Percentiles rank a stretch among this genome's conserved stretches.
These are phyloP conservation scores for Calonectris borealis DNA, from an alignment of 2,113 vertebrate species.

Conservation along the genomic window DNA sequence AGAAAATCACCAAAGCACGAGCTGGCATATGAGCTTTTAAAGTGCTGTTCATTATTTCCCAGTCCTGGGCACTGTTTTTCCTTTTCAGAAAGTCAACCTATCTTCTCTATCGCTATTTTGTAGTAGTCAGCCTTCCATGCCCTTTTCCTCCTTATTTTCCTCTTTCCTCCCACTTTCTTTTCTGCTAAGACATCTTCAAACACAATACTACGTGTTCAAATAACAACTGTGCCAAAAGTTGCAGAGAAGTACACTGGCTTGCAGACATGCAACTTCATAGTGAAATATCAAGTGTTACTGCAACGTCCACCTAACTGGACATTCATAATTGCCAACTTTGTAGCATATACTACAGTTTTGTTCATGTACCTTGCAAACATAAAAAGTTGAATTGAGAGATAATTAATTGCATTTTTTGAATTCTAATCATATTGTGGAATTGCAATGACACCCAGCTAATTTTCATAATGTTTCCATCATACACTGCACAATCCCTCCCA, in stretches of 20 bases:
- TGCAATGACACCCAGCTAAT: background rate
- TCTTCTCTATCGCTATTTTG: background rate
- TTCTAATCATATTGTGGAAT: background rate
- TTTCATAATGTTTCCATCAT: background rate
- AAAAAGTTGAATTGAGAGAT: background rate
- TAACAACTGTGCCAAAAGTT: background rate
- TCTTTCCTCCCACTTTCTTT: background rate
- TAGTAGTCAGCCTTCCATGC: background rate
- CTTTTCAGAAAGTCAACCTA: background rate
- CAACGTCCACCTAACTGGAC: background rate
- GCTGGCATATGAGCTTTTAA: background rate
- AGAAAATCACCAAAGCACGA: constrained; percentile 5
- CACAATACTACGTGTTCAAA: background rate
- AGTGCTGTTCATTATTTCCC: background rate
- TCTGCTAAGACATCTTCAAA: background rate
- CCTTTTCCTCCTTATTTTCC: background rate
- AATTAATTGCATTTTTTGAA: background rate
- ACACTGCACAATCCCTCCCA: background rate
- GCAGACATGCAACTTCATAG: accelerated
- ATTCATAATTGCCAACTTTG: background rate
- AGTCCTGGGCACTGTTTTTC: background rate
- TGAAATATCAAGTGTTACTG: background rate
- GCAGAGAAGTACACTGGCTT: background rate
- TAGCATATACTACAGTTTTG: background rate
- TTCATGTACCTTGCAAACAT: background rate